Evolutionary conservation across 2,113 vertebrate genomes (phyloP), one percentile per base, ranked within the genome.

Genomic region (Salvelinus alpinus): DNA sequence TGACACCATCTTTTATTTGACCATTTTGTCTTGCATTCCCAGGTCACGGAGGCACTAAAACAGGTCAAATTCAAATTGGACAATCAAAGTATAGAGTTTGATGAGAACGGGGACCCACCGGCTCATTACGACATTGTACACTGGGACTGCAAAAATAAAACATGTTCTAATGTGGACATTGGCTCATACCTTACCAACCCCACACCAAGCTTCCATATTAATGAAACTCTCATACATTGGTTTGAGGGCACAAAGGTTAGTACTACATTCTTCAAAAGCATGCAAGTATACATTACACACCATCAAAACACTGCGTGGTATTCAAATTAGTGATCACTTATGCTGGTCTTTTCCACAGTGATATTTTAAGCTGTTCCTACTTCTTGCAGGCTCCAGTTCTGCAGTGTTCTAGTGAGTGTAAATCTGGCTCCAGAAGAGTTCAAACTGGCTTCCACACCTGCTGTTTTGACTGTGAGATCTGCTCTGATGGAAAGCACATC

Each of bases 21-120:
- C 38, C 9, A 68, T 24, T 22, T 27, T 29, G 47, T 71, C 44
- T 18, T 44, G n/a, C 48, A 6, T 51, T 71, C 31, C 51, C 34
- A 81, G 79, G 47, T 77, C 38, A 71, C 72, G 9, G 25, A 77
- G 6, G 60, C 66, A 51, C 65, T 77, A 9, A 54, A 76, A 72
- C 82, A 75, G 62, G 93, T 91, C 20, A 90, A 92, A 73, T 95
- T 95, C 86, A 90, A 72, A 34, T 80, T 94, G 1, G 72, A 84
- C 1, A 20, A 85, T 0, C 82, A 89, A 20, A 75, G 0, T 7
- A 67, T 94, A 69, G 79, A 77, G 4, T 93, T 95, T 3, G 86
- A 94, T 0, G 7, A 82, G 60, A 84, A 80, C 0, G 91, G 93
- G 20, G 88, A 93, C 67, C 79, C 88, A 1, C 16, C 14, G 2